Evolutionary conservation across 1,140 invertebrate genomes (phyloP).

Genomic region (Trinorchestia longiramus): DNA sequence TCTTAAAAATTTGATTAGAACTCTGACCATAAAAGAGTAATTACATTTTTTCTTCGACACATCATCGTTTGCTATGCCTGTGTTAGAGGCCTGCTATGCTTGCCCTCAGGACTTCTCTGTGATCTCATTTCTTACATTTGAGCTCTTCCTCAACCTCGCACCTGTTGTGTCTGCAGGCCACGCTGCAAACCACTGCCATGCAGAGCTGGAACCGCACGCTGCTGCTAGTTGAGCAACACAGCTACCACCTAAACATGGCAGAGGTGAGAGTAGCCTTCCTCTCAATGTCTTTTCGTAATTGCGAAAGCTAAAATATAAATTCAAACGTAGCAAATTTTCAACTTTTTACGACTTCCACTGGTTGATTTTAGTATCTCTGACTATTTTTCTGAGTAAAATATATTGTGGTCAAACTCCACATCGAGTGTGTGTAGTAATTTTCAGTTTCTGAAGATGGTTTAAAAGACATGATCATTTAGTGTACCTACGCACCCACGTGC

Average conservation of each 20-base stretch:
- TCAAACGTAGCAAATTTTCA: not conserved
- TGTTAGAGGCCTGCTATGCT: no score
- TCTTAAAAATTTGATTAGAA: no score
- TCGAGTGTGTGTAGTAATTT: no score
- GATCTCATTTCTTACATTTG: no score
- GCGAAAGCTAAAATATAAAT: not conserved
- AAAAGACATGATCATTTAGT: no score
- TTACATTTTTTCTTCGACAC: not conserved
- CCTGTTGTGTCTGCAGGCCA: constrained; percentile 66
- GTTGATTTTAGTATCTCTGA: not conserved
- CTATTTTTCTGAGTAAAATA: no score
- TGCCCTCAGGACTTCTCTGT: no score
- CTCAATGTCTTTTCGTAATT: not conserved
- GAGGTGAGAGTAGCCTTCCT: not conserved
- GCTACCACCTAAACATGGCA: constrained; percentile 67
- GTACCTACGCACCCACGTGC: no score
- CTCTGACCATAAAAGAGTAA: not conserved
- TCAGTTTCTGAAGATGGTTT: no score
- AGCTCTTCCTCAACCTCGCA: no score
- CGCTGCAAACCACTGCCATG: constrained; percentile 67
- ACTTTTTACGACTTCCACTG: not conserved
- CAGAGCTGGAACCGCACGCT: constrained; percentile 70
- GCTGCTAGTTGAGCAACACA: constrained; percentile 68
- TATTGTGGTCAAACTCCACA: no score
- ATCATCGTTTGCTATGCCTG: no score